Conservation (phyloP, 2,113 vertebrate genomes). For the Callopanchax toddi region DNA sequence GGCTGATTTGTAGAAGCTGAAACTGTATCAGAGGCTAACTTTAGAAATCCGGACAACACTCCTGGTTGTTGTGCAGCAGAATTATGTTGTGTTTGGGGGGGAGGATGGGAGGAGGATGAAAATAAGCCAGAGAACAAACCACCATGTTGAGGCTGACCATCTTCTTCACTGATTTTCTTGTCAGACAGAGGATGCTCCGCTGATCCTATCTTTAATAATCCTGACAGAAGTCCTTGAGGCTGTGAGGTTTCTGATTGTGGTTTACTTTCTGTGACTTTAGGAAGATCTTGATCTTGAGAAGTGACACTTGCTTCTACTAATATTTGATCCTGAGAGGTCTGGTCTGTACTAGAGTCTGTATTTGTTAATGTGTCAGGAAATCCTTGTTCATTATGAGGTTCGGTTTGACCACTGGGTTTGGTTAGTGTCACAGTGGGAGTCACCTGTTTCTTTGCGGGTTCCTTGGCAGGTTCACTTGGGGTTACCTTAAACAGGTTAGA, state of each 20-base stretch:
- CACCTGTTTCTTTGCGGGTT: constrained; percentile 40
- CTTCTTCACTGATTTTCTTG: constrained; percentile 46
- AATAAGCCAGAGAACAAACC: constrained; percentile 78
- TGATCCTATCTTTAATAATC: constrained; percentile 78
- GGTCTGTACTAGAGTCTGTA: constrained; percentile 6
- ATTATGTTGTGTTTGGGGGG: constrained; percentile 49
- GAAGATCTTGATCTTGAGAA: constrained; percentile 23
- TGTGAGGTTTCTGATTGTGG: constrained; percentile 41
- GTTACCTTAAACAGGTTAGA: constrained; percentile 81
- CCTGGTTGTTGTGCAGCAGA: constrained; percentile 52
- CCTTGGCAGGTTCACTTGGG: constrained; percentile 66
- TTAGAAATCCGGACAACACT: constrained; percentile 75
- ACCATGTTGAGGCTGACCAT: constrained; percentile 67
- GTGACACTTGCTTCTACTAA: constrained; percentile 16
- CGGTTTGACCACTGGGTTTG: constrained; percentile 47
- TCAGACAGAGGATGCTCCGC: constrained; percentile 64
- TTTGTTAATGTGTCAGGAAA: constrained; percentile 28
- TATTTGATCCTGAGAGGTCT: constrained; percentile 27
- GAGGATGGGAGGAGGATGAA: constrained; percentile 57
- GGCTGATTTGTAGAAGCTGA: constrained; percentile 45
- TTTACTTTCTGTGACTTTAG: constrained; percentile 9
- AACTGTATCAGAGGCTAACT: constrained; percentile 67
- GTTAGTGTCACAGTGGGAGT: constrained; percentile 52
- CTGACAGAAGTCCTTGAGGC: constrained; percentile 65
- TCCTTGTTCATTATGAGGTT: constrained; percentile 33